Base-by-base conservation (phyloP, 2,113 vertebrate species). In the Gadus chalcogrammus region DNA sequence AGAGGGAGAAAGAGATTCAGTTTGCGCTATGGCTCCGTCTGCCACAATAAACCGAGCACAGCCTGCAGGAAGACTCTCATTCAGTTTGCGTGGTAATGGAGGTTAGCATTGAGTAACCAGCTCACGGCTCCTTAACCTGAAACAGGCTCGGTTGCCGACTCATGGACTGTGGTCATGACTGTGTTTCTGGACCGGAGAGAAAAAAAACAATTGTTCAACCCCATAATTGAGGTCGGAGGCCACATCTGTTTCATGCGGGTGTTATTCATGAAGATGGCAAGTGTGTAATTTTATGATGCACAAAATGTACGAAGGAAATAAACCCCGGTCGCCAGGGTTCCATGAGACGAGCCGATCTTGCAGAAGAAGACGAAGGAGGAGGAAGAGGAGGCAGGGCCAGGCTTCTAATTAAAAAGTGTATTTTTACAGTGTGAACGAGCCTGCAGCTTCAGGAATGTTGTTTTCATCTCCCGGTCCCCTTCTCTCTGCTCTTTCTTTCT, bases 381-480 rank as follows among this genome's bases (percentile, higher is more conserved):
- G 65, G 65, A 75, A 76, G 77, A 75, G 56, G 84, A 79, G 84
- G 74, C 79, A 77, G 69, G 68, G 80, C 71, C 59, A 73, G 76
- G 55, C 55, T 58, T 85, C 78, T 90, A 87, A 91, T 90, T 89
- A 90, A 89, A 89, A 90, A 80, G 84, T 79, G 67, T 82, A 70
- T 77, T 87, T 85, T 87, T 81, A 76, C 78, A 71, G 75, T 84
- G 82, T 65, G 61, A 85, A 88, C 79, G 84, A 75, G 59, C 82
- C 82, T 84, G 73, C 67, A 79, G 79, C 77, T 82, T 53, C 78
- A 88, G 86, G 91, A 92, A 91, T 92, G 88, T 91, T 88, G 86
- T 91, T 90, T 89, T 90, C 78, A 84, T 84, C 79, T 77, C 79
- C 75, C 77, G 69, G 73, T 74, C 71, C 72, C 62, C 64, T 48